Conservation (phyloP, 2,888 invertebrate genomes). For the Cryptus viduatorius region DNA sequence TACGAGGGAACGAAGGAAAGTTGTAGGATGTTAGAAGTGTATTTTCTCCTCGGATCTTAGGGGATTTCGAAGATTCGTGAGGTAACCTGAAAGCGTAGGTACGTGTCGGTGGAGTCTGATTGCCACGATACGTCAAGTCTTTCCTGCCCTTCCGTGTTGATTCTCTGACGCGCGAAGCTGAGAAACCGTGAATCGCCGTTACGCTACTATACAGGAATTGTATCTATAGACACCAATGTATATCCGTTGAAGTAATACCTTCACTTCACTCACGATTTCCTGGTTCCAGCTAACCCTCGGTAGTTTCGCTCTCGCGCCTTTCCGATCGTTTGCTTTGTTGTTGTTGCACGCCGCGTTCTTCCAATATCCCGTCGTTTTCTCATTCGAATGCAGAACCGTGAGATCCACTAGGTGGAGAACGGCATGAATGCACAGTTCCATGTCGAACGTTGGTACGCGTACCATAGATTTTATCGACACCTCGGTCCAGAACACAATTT, state of each 20-base stretch:
- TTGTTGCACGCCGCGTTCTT: slow-evolving; percentile 9
- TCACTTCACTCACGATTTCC: slow-evolving; percentile 66
- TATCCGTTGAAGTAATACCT: slow-evolving; percentile 56
- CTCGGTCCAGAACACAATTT: slow-evolving; percentile 45
- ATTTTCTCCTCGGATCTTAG: slow-evolving; percentile 50
- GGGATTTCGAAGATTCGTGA: slow-evolving; percentile 41
- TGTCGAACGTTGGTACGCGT: neutral
- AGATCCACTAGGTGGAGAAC: slow-evolving; percentile 43
- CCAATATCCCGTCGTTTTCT: slow-evolving; percentile 74
- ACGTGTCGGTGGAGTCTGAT: slow-evolving; percentile 60
- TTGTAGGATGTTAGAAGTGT: neutral
- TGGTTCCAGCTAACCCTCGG: slow-evolving; percentile 20
- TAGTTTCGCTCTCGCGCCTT: neutral
- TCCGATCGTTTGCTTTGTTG: slow-evolving; percentile 20
- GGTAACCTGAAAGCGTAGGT: slow-evolving; percentile 46
- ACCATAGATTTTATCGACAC: slow-evolving; percentile 3
- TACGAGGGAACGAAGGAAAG: neutral
- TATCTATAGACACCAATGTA: slow-evolving; percentile 38
- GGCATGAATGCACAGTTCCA: slow-evolving; percentile 6
- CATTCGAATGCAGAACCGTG: slow-evolving; percentile 74
- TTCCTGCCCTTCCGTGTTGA: slow-evolving; percentile 26
- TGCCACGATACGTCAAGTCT: slow-evolving; percentile 61
- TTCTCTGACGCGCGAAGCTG: slow-evolving; percentile 14
- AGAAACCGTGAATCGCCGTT: slow-evolving; percentile 56
- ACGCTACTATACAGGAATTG: slow-evolving; percentile 25